A percentile compares a stretch with the other conserved stretches of the same genome.
phyloP scores from a whole-genome alignment of 1,140 invertebrate species.

The Colletes gigas region DNA sequence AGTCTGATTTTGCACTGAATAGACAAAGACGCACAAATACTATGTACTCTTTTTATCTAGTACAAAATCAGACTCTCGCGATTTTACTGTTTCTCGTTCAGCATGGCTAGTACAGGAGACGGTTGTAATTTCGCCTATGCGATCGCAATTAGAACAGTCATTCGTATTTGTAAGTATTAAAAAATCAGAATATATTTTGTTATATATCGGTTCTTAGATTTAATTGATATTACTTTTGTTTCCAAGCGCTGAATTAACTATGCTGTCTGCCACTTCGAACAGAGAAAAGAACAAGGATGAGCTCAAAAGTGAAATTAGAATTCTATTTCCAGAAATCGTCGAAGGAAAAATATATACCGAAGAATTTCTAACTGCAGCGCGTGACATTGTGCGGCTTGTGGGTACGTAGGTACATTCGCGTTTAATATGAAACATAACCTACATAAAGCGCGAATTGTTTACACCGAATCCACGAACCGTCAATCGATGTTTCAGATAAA shows the following conservation, averaged over 20 bases:
- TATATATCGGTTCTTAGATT: neutral
- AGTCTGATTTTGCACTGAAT: too few relatives aligned
- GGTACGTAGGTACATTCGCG: constrained; percentile 78
- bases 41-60: too few relatives aligned
- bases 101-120: too few relatives aligned
- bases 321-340: constrained; percentile 70
- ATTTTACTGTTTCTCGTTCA: too few relatives aligned
- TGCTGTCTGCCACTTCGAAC: constrained; percentile 3
- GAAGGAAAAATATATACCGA: constrained; percentile 83
- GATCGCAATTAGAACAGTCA: neutral
- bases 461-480: neutral
- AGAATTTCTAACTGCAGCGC: constrained; percentile 84
- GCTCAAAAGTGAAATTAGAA: neutral
- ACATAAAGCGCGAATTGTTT: neutral
- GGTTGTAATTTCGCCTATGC: too few relatives aligned
- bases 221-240: neutral
- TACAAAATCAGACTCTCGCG: too few relatives aligned
- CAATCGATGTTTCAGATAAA: constrained; percentile 82
- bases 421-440: constrained; percentile 8
- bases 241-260: neutral
- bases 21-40: too few relatives aligned
- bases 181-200: neutral
- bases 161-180: neutral
- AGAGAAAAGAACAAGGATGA: too few relatives aligned
- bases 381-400: constrained; percentile 83